These are phyloP conservation scores for Eolophus roseicapilla DNA, from an alignment of 2,113 vertebrate species.

Conservation along the genomic window DNA sequence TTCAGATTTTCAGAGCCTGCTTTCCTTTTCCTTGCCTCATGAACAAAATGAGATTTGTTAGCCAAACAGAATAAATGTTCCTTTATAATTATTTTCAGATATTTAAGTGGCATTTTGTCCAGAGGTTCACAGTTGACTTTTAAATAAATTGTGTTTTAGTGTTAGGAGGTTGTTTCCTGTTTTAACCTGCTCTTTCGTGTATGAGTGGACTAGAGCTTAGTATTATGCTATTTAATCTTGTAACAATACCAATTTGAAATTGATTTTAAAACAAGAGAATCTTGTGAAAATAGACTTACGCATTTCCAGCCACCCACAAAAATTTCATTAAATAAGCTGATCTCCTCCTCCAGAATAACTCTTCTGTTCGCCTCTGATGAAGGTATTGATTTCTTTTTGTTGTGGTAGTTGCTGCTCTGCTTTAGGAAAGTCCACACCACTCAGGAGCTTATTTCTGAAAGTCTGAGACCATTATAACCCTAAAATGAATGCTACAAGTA, in stretches of 20 bases:
- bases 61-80: neutral
- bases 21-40: neutral
- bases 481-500: neutral
- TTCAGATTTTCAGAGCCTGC: neutral
- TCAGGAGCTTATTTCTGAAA: neutral
- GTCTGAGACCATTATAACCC: neutral
- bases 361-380: neutral
- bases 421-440: neutral
- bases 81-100: neutral
- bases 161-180: neutral
- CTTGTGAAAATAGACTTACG: neutral
- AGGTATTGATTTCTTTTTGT: accelerated
- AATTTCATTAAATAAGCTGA: neutral
- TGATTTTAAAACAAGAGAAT: neutral
- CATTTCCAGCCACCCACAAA: neutral
- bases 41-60: neutral
- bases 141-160: neutral
- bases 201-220: neutral
- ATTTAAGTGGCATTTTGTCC: neutral
- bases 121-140: neutral
- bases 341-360: neutral
- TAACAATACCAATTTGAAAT: neutral
- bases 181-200: neutral
- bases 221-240: neutral
- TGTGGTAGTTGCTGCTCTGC: neutral